Evolutionary conservation across 2,797 vertebrate genomes (phyloP), one percentile per base, ranked within the genome.

Genomic region (Anableps anableps): DNA sequence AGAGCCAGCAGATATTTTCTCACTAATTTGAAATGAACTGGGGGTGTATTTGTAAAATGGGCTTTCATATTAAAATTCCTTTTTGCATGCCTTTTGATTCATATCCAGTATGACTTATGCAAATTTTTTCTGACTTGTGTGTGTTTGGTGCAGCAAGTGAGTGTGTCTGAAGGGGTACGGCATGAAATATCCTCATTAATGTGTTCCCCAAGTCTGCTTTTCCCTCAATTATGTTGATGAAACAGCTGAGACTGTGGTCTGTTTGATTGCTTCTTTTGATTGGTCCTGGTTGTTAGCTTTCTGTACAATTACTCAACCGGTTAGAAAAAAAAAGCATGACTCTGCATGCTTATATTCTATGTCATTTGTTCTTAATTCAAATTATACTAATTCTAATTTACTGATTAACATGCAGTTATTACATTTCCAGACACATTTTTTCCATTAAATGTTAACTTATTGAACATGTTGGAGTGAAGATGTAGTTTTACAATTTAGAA

Each of bases 11-110:
- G 79, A 90, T 85, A 86, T 86, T 60, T 36, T 78, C 58, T 50
- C 79, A 41, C 76, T 87, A 77, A 91, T 86, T 85, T 48, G 83
- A 43, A 81, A 62, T 72, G 68, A 88, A 82, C 86, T 82, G 83
- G 74, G 72, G 75, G 41, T 78, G 73, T 73, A 72, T 90, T 87
- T 80, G 74, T 76, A 58, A 82, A 87, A 72, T 66, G 50, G 75
- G 74, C 73, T 80, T 71, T 85, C 23, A 85, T 83, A 83, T 51
- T 85, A 7, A 79, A 85, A 82, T 76, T 48, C 0, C 50, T 53
- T 70, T 80, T 72, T 74, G 55, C 51, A 34, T 75, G 53, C 5
- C 72, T n/a, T 23, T 79, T 78, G 62, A 84, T 45, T 74, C 76
- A 84, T 79, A 78, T 78, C 29, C 48, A 70, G 17, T 3, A 16